Evolutionary conservation across 2,113 vertebrate genomes (phyloP).

Genomic region (Eulemur macaco): DNA sequence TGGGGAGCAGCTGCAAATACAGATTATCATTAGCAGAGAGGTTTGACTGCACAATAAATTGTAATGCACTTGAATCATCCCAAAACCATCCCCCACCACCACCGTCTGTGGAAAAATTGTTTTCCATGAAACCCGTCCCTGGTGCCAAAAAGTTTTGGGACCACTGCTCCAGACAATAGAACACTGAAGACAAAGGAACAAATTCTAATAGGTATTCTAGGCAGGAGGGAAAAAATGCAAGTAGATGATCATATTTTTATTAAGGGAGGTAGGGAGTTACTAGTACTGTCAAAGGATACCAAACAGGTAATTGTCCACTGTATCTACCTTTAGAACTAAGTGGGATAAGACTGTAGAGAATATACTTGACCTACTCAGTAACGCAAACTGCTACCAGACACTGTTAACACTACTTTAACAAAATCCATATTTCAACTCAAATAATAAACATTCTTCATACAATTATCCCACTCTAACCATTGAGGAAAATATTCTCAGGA

Average conservation of each 20-base stretch:
- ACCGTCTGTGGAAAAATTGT: too few species aligned
- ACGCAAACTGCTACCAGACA: not conserved
- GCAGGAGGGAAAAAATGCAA: not conserved
- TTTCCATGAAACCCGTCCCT: too few species aligned
- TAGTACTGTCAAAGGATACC: not conserved
- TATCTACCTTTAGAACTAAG: not conserved
- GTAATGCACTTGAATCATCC: too few species aligned
- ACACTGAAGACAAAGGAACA: constrained; percentile 19
- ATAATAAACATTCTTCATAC: not conserved
- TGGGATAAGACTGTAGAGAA: not conserved
- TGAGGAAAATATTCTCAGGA: not conserved
- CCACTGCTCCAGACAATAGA: not conserved
- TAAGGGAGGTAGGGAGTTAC: not conserved
- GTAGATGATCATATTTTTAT: not conserved
- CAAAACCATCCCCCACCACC: too few species aligned
- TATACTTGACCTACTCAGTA: not conserved
- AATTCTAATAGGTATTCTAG: not conserved
- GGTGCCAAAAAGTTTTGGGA: too few species aligned
- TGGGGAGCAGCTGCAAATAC: too few species aligned
- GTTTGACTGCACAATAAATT: too few species aligned
- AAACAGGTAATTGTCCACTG: not conserved
- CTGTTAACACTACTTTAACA: not conserved
- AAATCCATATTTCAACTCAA: constrained; percentile 32
- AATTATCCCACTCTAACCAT: not conserved
- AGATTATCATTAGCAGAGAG: too few species aligned